These are phyloP conservation scores for Paedocypris sp. DNA, from an alignment of 2,113 vertebrate genomes.

Conservation along the genomic window DNA sequence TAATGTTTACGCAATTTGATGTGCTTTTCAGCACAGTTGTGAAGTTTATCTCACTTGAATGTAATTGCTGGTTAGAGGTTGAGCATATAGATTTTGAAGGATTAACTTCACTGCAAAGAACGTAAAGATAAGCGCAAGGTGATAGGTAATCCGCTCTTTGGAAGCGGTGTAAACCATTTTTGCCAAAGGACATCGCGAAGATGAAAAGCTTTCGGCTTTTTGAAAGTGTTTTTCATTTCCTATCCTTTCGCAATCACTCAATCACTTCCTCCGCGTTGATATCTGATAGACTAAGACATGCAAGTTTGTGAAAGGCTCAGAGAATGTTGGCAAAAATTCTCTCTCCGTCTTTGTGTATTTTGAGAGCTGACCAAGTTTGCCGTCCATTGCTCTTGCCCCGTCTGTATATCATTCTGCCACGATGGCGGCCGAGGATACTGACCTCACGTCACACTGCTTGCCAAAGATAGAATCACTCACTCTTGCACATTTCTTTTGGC, in stretches of 20 bases:
- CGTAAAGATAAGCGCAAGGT: constrained; percentile 22
- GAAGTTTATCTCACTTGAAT: constrained; percentile 6
- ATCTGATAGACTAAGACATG: constrained; percentile 17
- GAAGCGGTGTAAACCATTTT: constrained; percentile 34
- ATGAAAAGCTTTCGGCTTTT: constrained; percentile 32
- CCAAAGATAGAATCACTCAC: constrained; percentile 4
- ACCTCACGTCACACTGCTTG: not conserved
- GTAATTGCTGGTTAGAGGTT: constrained; percentile 11
- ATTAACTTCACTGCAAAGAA: constrained; percentile 25
- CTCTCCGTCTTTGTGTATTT: not conserved
- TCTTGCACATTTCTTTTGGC: not conserved
- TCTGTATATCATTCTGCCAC: not conserved
- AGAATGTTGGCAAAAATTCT: not conserved
- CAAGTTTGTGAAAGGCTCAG: constrained; percentile 5
- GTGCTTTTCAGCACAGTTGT: not conserved
- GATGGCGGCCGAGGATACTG: not conserved
- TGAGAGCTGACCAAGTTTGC: not conserved
- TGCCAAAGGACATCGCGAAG: constrained; percentile 26
- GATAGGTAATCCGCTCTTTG: constrained; percentile 29
- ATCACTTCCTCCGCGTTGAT: constrained; percentile 28
- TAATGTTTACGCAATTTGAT: not conserved
- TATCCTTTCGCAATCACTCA: constrained; percentile 21
- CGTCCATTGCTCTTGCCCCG: not conserved
- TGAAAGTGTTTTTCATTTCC: constrained; percentile 36
- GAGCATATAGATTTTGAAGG: constrained; percentile 21